These are phyloP conservation scores for Melipona bicolor DNA, from an alignment of 2,888 invertebrate species.

Conservation along the genomic window DNA sequence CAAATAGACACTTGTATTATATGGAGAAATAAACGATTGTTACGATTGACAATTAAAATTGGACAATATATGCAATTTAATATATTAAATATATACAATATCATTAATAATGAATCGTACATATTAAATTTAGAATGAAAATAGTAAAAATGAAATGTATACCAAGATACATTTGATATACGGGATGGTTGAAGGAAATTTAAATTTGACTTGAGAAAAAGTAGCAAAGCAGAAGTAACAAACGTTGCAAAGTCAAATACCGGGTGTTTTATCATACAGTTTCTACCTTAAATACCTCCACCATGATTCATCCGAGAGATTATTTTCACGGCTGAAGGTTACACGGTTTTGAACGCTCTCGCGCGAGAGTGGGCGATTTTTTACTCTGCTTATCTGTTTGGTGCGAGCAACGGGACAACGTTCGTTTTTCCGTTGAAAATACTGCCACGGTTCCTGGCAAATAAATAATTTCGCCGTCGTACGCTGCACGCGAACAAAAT, in stretches of 20 bases:
- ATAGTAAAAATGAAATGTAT: too few species aligned
- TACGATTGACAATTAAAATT: too few species aligned
- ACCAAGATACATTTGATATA: too few species aligned
- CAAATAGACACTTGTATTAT: too few species aligned
- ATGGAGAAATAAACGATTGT: too few species aligned
- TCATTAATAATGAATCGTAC: too few species aligned
- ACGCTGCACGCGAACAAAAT: constrained; percentile 5
- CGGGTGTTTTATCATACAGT: neutral
- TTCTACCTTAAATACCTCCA: constrained; percentile 1
- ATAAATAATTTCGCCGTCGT: constrained; percentile 6
- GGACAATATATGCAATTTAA: too few species aligned
- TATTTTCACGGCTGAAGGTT: constrained; percentile 19
- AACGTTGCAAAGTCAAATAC: neutral
- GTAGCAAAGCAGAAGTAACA: neutral
- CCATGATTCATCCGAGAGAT: constrained; percentile 14
- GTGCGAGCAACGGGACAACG: neutral
- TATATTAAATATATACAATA: too few species aligned
- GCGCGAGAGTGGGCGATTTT: constrained; percentile 23
- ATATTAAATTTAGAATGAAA: too few species aligned
- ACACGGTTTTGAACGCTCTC: constrained; percentile 10
- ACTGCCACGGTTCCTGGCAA: neutral
- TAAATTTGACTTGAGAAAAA: neutral
- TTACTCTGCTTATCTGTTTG: constrained; percentile 16
- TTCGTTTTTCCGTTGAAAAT: constrained; percentile 3
- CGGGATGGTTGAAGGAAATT: too few species aligned